A percentile compares a stretch with the other conserved stretches of the same genome.
These are phyloP conservation scores for Tiaroga cobitis DNA, from an alignment of 2,797 vertebrate genomes.

Conservation along the genomic window DNA sequence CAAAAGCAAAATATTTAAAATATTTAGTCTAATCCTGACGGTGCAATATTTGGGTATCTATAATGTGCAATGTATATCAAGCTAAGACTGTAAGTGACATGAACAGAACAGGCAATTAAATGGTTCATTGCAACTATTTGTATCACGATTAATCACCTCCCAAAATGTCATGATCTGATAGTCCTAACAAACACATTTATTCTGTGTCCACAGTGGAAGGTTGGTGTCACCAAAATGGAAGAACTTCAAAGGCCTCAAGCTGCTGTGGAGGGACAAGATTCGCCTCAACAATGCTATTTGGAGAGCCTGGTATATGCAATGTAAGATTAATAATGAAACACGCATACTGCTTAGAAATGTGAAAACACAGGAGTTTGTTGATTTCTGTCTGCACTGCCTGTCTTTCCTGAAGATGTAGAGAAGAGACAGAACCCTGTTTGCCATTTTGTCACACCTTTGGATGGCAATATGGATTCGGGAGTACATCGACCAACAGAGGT, in stretches of 20 bases:
- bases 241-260: slow-evolving; percentile 97
- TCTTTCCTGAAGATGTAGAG: slow-evolving; percentile 85
- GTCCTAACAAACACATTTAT: slow-evolving; percentile 1
- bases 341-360: background rate
- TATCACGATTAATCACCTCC: background rate
- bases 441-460: slow-evolving; percentile 94
- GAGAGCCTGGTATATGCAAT: slow-evolving; percentile 99
- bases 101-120: background rate
- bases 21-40: background rate
- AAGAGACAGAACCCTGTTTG: slow-evolving; percentile 95
- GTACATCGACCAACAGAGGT: slow-evolving; percentile 91
- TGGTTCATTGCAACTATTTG: background rate
- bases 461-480: slow-evolving; percentile 87
- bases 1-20: background rate
- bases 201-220: slow-evolving; percentile 82
- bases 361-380: background rate
- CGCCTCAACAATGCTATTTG: slow-evolving; percentile 99
- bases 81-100: background rate
- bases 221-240: slow-evolving; percentile 99
- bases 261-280: slow-evolving; percentile 99
- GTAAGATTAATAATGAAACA: slow-evolving; percentile 76
- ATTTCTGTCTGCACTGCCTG: background rate
- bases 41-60: background rate
- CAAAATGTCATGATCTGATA: background rate
- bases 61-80: background rate